Percentiles rank a stretch among this genome's conserved stretches.
Evolutionary conservation across 92 coral and sea anemone species (phyloP).

Genomic region (Meandrina meandrites): DNA sequence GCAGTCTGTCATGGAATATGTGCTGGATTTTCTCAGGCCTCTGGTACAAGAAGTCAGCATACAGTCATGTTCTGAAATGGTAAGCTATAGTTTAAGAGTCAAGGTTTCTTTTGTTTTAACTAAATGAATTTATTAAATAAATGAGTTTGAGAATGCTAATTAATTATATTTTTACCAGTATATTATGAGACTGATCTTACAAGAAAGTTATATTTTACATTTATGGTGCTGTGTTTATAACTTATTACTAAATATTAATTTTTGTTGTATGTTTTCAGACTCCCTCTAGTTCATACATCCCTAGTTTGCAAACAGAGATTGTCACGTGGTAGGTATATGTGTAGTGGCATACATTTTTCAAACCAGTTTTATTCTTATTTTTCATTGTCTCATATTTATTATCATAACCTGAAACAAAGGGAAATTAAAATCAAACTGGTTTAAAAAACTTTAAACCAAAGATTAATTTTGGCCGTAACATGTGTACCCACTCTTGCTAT

Average conservation of each 20-base stretch:
- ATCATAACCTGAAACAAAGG: neutral
- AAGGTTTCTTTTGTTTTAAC: too few relatives aligned
- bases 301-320: constrained; percentile 10
- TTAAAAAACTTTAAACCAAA: too few relatives aligned
- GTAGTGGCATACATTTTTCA: too few relatives aligned
- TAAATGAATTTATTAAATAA: too few relatives aligned
- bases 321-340: constrained; percentile 22
- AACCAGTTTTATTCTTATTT: neutral
- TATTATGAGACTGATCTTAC: too few relatives aligned
- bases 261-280: constrained; percentile 1
- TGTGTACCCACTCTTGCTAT: neutral
- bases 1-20: constrained; percentile 23
- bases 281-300: constrained; percentile 2
- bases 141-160: too few relatives aligned
- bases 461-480: too few relatives aligned
- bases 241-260: too few relatives aligned
- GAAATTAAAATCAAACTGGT: too few relatives aligned
- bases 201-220: too few relatives aligned
- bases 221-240: too few relatives aligned
- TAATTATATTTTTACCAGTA: too few relatives aligned
- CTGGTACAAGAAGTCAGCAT: constrained; percentile 51
- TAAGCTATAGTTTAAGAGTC: neutral
- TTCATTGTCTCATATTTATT: neutral
- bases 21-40: constrained; percentile 51
- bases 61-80: neutral